These are phyloP conservation scores for Anhinga rufa DNA, from an alignment of 2,113 vertebrate species.

Conservation along the genomic window DNA sequence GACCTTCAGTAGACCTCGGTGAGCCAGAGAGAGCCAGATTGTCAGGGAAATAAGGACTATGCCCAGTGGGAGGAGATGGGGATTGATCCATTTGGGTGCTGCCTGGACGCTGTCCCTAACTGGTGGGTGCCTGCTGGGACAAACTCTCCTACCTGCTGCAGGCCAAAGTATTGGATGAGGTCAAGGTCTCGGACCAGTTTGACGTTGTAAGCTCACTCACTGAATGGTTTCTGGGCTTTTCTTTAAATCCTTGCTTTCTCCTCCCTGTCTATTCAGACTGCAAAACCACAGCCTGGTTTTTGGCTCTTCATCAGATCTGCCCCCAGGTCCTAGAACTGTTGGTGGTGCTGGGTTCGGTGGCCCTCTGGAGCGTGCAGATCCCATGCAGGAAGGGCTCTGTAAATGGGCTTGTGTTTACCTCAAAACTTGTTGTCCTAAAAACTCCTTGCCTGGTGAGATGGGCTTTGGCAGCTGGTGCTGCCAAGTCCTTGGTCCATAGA, in stretches of 20 bases:
- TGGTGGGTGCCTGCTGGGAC: not conserved
- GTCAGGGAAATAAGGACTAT: not conserved
- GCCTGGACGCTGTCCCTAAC: not conserved
- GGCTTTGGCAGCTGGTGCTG: not conserved
- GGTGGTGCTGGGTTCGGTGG: not conserved
- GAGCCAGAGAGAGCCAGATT: not conserved
- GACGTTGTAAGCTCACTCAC: not conserved
- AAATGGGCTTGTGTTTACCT: not conserved
- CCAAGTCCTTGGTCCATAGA: not conserved
- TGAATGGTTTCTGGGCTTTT: not conserved
- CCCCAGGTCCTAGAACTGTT: not conserved
- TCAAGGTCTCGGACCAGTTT: not conserved
- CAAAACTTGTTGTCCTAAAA: not conserved
- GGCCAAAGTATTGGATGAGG: not conserved
- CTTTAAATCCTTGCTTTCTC: not conserved
- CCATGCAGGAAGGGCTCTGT: not conserved
- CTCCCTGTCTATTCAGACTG: not conserved
- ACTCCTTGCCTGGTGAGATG: not conserved
- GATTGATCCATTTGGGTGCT: not conserved
- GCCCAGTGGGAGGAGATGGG: not conserved
- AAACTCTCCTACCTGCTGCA: not conserved
- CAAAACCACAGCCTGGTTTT: not conserved
- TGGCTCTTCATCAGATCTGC: not conserved
- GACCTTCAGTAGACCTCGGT: not conserved
- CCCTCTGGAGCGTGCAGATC: not conserved